Conservation (phyloP, 2,888 invertebrate species). For the Tachina fera region DNA sequence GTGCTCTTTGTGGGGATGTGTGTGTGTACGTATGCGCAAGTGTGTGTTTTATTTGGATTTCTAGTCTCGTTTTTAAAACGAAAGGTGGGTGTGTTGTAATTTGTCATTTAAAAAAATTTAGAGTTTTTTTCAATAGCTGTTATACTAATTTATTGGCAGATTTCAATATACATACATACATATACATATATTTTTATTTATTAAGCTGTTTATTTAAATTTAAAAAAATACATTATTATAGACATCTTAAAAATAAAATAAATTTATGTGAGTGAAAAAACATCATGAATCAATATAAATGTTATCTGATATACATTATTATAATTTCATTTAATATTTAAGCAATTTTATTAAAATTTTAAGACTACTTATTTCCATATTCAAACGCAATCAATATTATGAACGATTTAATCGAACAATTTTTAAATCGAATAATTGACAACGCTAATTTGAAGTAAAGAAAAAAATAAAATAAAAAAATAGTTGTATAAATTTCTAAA, state of each 20-base stretch:
- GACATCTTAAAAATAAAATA: neutral
- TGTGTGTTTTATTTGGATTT: neutral
- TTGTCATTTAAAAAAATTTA: constrained; percentile 46
- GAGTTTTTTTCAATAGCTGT: neutral
- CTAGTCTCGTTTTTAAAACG: constrained; percentile 17
- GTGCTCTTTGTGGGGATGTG: neutral
- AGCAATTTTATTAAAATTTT: neutral
- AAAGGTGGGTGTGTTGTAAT: constrained; percentile 58
- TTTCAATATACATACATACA: neutral
- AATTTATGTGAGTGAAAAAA: neutral
- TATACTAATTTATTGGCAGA: constrained; percentile 48
- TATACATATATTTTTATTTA: neutral
- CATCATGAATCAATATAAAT: neutral
- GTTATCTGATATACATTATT: neutral
- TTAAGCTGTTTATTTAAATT: constrained; percentile 46
- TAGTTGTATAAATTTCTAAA: neutral
- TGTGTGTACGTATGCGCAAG: neutral
- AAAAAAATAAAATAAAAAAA: neutral
- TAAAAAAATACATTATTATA: neutral
- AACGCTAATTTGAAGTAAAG: neutral
- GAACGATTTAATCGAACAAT: neutral
- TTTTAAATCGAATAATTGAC: neutral
- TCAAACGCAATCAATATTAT: too few relatives aligned
- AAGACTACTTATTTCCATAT: neutral
- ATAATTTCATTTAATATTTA: neutral